These are phyloP conservation scores for Pterocles gutturalis DNA, from an alignment of 2,113 vertebrate genomes.

Conservation along the genomic window DNA sequence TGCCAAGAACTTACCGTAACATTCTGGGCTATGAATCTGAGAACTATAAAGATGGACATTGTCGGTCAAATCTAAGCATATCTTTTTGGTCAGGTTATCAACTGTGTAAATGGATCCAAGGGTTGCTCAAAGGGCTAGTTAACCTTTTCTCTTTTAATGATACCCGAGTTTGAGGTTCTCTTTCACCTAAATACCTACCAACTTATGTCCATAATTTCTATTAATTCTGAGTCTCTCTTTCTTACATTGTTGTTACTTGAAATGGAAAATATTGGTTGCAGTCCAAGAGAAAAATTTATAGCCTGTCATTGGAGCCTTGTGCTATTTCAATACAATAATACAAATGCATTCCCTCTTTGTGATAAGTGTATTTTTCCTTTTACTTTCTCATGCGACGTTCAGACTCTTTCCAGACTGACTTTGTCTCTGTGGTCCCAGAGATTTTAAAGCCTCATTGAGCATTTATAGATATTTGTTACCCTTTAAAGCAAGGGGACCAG, in stretches of 20 bases:
- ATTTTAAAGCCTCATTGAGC: neutral
- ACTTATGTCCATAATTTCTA: conserved; percentile 29
- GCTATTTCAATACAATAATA: conserved; percentile 57
- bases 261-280: conserved; percentile 67
- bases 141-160: neutral
- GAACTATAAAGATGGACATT: neutral
- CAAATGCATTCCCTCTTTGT: conserved; percentile 39
- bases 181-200: neutral
- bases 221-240: conserved; percentile 46
- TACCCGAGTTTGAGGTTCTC: conserved; percentile 1
- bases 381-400: neutral
- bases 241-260: conserved; percentile 41
- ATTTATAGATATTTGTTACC: neutral
- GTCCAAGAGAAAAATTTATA: conserved; percentile 60
- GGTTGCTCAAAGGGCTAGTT: neutral
- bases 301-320: conserved; percentile 54
- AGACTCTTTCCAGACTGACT: conserved; percentile 22
- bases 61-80: neutral
- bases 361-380: conserved; percentile 64
- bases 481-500: neutral
- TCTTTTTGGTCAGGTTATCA: conserved; percentile 10
- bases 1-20: neutral
- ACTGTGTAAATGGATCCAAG: neutral
- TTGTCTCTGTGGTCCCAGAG: neutral
- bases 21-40: neutral